phyloP scores from a whole-genome alignment of 2,113 vertebrate species.

The Acanthochromis polyacanthus region DNA sequence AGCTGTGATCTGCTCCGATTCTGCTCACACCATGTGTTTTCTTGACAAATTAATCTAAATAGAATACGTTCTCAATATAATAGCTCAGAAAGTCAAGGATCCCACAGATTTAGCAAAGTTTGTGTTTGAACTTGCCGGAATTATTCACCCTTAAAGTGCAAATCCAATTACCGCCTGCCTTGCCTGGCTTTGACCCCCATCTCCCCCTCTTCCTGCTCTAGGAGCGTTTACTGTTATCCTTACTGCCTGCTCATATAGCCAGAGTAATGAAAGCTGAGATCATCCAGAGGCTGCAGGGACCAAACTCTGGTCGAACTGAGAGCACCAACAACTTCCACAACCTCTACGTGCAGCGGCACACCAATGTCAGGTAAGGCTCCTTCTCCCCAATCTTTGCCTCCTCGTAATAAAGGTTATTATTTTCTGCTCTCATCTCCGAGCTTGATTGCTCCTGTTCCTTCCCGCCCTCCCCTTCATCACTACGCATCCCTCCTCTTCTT shows the following conservation, averaged over 20 bases:
- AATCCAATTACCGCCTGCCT: neutral
- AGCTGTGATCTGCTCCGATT: no score
- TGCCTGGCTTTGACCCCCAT: neutral
- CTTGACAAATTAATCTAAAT: no score
- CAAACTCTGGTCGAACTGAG: conserved; percentile 94
- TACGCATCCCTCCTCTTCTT: conserved; percentile 1
- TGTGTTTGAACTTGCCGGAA: no score
- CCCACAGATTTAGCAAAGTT: no score
- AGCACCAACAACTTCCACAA: conserved; percentile 99
- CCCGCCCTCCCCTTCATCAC: conserved; percentile 5
- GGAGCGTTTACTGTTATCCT: conserved; percentile 95
- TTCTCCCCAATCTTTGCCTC: neutral
- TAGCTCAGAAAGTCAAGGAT: no score
- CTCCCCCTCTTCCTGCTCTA: conserved; percentile 52
- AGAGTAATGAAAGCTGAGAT: conserved; percentile 99
- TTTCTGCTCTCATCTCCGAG: conserved; percentile 26
- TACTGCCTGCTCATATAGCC: conserved; percentile 96
- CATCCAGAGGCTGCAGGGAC: conserved; percentile 96
- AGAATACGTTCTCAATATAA: no score
- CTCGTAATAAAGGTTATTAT: conserved; percentile 30
- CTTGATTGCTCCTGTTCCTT: conserved; percentile 21
- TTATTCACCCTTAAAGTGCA: neutral
- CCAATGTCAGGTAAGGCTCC: conserved; percentile 91
- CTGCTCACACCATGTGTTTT: no score
- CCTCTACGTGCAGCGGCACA: conserved; percentile 97